A percentile compares a stretch with the other conserved stretches of the same genome.
Evolutionary conservation across 2,888 invertebrate genomes (phyloP).

Genomic region (Leucania comma): DNA sequence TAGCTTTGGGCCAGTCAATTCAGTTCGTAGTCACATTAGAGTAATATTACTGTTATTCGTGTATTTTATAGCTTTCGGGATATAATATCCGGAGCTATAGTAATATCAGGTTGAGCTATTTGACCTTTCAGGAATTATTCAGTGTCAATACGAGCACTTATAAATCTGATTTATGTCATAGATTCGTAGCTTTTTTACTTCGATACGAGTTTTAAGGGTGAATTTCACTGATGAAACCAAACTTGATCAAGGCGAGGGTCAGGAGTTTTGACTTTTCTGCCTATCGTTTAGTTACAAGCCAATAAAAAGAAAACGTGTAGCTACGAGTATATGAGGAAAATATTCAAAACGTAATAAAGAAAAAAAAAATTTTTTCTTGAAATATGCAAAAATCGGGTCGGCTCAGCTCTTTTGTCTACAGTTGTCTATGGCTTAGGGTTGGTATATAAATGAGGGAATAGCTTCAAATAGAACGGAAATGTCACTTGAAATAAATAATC

Average conservation of each 20-base stretch:
- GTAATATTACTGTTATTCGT: slow-evolving; percentile 19
- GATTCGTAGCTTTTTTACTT: not conserved
- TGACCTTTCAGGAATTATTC: slow-evolving; percentile 12
- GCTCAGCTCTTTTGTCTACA: too few species aligned
- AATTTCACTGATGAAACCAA: not conserved
- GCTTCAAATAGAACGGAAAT: slow-evolving; percentile 55
- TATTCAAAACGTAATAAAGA: too few species aligned
- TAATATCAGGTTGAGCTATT: slow-evolving; percentile 13
- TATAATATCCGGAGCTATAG: slow-evolving; percentile 40
- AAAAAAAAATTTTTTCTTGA: too few species aligned
- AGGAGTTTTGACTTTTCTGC: too few species aligned
- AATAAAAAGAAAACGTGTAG: too few species aligned
- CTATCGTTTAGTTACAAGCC: too few species aligned
- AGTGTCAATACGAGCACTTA: not conserved
- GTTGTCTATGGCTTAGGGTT: slow-evolving; percentile 56
- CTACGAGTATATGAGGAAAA: too few species aligned
- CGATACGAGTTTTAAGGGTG: not conserved
- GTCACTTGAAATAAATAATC: slow-evolving; percentile 44
- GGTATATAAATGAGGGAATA: slow-evolving; percentile 46
- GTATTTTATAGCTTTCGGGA: slow-evolving; percentile 21
- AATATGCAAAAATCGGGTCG: too few species aligned
- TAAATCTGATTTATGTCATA: not conserved
- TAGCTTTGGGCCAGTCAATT: slow-evolving; percentile 22
- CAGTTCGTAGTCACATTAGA: slow-evolving; percentile 20
- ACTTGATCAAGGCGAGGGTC: too few species aligned